Percentiles rank a stretch among this genome's conserved stretches.
phyloP scores from a whole-genome alignment of 2,113 vertebrate species.

The Triplophysa dalaica region DNA sequence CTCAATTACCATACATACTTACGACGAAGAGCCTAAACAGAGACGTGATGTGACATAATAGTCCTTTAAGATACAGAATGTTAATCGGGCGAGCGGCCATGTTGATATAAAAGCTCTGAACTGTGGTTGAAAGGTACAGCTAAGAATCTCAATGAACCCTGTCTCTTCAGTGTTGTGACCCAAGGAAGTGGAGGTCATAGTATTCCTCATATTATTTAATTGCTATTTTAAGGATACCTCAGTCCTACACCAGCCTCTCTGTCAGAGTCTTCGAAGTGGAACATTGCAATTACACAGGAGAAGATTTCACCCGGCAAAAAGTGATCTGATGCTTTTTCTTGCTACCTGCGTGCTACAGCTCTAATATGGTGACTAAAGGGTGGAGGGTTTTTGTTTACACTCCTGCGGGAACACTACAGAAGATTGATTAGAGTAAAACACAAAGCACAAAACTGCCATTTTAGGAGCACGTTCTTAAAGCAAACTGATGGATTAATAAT shows the following conservation, averaged over 20 bases:
- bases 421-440: slow-evolving; percentile 51
- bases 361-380: slow-evolving; percentile 51
- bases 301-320: slow-evolving; percentile 55
- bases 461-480: slow-evolving; percentile 22
- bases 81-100: slow-evolving; percentile 55
- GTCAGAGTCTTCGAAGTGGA: slow-evolving; percentile 60
- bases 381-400: slow-evolving; percentile 44
- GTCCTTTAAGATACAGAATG: slow-evolving; percentile 47
- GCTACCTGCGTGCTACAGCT: slow-evolving; percentile 43
- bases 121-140: slow-evolving; percentile 49
- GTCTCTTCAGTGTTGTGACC: slow-evolving; percentile 51
- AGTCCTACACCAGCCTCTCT: slow-evolving; percentile 54
- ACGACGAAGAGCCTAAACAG: slow-evolving; percentile 33
- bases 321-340: slow-evolving; percentile 51
- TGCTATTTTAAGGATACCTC: slow-evolving; percentile 61
- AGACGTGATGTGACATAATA: slow-evolving; percentile 50
- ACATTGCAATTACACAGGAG: slow-evolving; percentile 65
- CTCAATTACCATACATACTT: slow-evolving; percentile 22
- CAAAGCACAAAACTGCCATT: slow-evolving; percentile 21
- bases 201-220: slow-evolving; percentile 59
- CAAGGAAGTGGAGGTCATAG: slow-evolving; percentile 54
- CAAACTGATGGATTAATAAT: slow-evolving; percentile 33
- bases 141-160: slow-evolving; percentile 53
- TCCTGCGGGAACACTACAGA: slow-evolving; percentile 46
- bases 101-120: slow-evolving; percentile 57